Evolutionary conservation across 2,888 invertebrate genomes (phyloP).

Genomic region (Parnassius glacialis): DNA sequence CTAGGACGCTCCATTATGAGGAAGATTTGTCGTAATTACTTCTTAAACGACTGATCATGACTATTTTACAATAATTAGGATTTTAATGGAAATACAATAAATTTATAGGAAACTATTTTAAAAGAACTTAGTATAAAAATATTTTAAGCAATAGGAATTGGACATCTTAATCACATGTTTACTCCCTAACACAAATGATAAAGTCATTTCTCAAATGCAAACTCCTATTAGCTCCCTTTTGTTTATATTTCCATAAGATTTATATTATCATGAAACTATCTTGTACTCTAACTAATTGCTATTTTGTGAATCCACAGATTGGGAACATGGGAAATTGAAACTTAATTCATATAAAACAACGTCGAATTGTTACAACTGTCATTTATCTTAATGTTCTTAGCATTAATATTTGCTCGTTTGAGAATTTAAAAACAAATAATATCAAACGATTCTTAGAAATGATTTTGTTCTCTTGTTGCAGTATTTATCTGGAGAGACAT

Average conservation of each 20-base stretch:
- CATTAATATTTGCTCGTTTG: constrained; percentile 6
- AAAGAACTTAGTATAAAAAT: too few relatives aligned
- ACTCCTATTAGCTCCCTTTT: constrained; percentile 7
- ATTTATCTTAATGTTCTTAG: constrained; percentile 18
- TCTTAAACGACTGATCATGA: too few relatives aligned
- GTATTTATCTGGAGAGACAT: constrained; percentile 65
- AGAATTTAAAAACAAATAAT: constrained; percentile 9
- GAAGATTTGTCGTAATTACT: too few relatives aligned
- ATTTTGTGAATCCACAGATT: background rate
- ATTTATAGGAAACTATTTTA: too few relatives aligned
- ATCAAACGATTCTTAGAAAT: constrained; percentile 30
- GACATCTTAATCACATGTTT: constrained; percentile 3
- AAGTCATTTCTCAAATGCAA: background rate
- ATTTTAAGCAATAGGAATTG: background rate
- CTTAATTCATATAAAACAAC: constrained; percentile 2
- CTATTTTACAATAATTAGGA: too few relatives aligned
- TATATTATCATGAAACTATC: background rate
- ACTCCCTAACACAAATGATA: background rate
- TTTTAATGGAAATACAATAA: too few relatives aligned
- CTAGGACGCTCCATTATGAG: too few relatives aligned
- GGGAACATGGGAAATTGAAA: background rate
- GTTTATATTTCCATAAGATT: constrained; percentile 1
- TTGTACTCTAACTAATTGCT: background rate
- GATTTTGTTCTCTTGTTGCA: constrained; percentile 55
- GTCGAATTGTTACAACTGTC: constrained; percentile 3